Evolutionary conservation across 2,113 vertebrate genomes (phyloP).

Genomic region (Piaya cayana): DNA sequence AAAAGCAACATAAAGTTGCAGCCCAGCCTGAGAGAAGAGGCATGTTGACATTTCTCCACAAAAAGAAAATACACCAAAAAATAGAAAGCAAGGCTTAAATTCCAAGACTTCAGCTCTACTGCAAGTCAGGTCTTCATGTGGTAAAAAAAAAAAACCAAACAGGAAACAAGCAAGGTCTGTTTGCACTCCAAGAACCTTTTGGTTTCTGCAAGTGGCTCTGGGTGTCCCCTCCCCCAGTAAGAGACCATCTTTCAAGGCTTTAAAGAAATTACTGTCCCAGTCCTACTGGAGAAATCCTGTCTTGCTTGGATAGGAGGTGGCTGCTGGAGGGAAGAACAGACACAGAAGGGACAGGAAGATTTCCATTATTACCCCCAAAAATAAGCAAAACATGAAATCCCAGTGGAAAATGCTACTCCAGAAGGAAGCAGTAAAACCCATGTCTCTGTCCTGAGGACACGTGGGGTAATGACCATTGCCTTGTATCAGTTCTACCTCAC

Average conservation of each 20-base stretch:
- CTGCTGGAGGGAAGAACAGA: background rate
- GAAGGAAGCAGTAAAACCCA: background rate
- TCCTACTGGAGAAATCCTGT: background rate
- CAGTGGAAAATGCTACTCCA: background rate
- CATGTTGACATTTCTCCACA: background rate
- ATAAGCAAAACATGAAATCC: background rate
- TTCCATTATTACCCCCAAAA: background rate
- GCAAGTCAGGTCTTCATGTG: background rate
- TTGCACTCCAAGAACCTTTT: background rate
- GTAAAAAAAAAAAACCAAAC: background rate
- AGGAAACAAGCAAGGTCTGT: background rate
- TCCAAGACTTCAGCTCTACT: background rate
- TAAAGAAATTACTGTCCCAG: background rate
- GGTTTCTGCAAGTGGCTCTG: background rate
- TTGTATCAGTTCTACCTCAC: background rate
- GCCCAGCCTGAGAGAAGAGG: background rate
- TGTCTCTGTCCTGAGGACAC: background rate
- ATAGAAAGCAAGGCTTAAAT: fast-evolving
- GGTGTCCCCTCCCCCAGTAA: background rate
- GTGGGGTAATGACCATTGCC: background rate
- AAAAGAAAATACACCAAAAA: background rate
- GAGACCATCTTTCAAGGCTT: background rate
- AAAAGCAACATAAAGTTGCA: background rate
- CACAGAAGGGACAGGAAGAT: background rate
- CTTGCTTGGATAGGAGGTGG: fast-evolving